Evolutionary conservation across 2,888 invertebrate species (phyloP), one percentile per base, ranked within the genome.

Genomic region (Globia sparganii): DNA sequence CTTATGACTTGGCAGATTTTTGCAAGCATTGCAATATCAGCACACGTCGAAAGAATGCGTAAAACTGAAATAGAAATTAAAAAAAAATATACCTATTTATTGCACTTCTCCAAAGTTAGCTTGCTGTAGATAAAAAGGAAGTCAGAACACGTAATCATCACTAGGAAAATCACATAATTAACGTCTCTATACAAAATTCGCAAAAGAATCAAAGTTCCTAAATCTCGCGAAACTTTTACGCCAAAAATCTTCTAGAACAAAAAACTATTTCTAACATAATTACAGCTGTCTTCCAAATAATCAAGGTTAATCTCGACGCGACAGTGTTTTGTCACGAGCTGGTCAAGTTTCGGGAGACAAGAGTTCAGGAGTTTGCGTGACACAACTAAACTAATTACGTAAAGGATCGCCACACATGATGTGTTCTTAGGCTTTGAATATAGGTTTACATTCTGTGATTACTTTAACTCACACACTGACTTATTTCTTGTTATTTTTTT

Each of bases 331-430:
- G 85, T 77, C 79, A 58, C 68, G 72, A 40, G 46, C 78, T 76
- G 77, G 75, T 75, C 71, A 72, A 83, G 79, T 87, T 83, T 65
- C 43, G 56, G 70, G 62, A 59, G 49, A 8, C 56, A 72, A 40
- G 56, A 79, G 69, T 70, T 75, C 28, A 77, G 46, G 56, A 77
- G 67, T 75, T 80, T 69, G 64, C 28, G 78, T 84, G 61, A 72
- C 75, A 67, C 37, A 80, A 84, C 78, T 77, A 78, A 87, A 88
- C 83, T 88, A 83, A 87, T 88, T 88, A 88, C 78, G 46, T 34
- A 40, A 72, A 56, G 66, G 65, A 74, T 79, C 53, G 65, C 13
- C 59, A 78, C 81, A 76, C 69, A 69, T 84, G 70, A 80, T 77
- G 77, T 72, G 69, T 61, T 67, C 58, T 64, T 49, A 70, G 69